A percentile compares a stretch with the other conserved stretches of the same genome.
Evolutionary conservation across 2,888 invertebrate species (phyloP).

Genomic region (Nasonia oneida): DNA sequence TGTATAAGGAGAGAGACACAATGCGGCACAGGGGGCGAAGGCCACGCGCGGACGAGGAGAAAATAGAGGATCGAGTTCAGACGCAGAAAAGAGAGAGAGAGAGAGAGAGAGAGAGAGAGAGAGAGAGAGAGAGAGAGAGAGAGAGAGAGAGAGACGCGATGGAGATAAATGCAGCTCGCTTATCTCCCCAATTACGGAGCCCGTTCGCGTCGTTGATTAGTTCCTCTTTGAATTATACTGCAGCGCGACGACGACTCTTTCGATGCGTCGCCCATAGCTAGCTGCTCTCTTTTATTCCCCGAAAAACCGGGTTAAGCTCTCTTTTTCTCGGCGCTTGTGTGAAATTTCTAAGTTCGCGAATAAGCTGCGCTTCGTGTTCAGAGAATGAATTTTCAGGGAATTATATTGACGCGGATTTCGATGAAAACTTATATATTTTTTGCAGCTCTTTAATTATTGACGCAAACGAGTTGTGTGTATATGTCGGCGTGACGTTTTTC

Average conservation of each 20-base stretch:
- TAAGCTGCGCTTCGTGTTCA: no score
- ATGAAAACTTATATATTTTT: no score
- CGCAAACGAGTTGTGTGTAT: no score
- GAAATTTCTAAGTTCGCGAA: no score
- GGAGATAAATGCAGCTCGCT: constrained; percentile 37
- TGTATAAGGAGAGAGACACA: background rate
- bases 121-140: background rate
- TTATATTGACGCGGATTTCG: no score
- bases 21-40: background rate
- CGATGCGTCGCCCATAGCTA: no score
- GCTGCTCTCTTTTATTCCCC: no score
- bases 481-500: no score
- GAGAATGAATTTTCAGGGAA: no score
- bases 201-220: constrained; percentile 41
- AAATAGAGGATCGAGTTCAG: background rate
- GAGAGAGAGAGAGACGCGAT: background rate
- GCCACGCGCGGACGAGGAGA: background rate
- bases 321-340: no score
- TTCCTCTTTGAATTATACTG: constrained; percentile 34
- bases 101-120: background rate
- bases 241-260: background rate
- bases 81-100: constrained; percentile 5
- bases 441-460: no score
- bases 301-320: constrained; percentile 3
- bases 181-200: constrained; percentile 43